phyloP scores from a whole-genome alignment of 2,888 invertebrate species.

The Chrysotoxum bicinctum region DNA sequence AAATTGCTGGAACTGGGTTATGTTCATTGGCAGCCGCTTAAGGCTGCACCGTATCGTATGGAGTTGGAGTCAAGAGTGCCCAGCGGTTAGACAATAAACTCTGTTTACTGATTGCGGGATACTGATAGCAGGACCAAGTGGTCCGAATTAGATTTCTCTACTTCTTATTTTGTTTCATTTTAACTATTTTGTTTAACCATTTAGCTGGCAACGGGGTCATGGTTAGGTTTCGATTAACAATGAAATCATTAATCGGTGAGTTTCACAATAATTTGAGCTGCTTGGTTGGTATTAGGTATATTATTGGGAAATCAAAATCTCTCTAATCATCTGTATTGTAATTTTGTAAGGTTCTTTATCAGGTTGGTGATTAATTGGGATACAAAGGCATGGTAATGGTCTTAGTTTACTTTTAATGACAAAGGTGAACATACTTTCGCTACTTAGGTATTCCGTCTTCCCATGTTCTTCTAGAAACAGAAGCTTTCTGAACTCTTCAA shows the following conservation, averaged over 20 bases:
- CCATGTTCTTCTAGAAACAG: no score
- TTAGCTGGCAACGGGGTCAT: slow-evolving; percentile 64
- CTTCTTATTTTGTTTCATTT: slow-evolving; percentile 10
- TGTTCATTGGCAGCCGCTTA: slow-evolving; percentile 59
- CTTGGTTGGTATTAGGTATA: neutral
- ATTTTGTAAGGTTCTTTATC: slow-evolving; percentile 29
- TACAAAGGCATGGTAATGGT: neutral
- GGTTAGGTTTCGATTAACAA: slow-evolving; percentile 70
- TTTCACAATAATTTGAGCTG: slow-evolving; percentile 60
- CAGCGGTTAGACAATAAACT: slow-evolving; percentile 71
- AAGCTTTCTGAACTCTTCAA: no score
- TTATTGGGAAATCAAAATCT: slow-evolving; percentile 64
- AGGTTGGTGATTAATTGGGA: slow-evolving; percentile 56
- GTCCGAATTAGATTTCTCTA: slow-evolving; percentile 71
- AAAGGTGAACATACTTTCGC: no score
- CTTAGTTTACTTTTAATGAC: neutral
- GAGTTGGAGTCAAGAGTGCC: slow-evolving; percentile 46
- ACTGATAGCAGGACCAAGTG: slow-evolving; percentile 68
- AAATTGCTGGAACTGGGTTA: slow-evolving; percentile 71
- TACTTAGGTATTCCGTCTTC: no score
- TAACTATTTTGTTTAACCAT: slow-evolving; percentile 52
- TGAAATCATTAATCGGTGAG: slow-evolving; percentile 70
- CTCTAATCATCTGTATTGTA: slow-evolving; percentile 56
- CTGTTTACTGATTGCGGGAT: slow-evolving; percentile 69
- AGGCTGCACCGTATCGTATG: neutral